Evolutionary conservation across 2,888 invertebrate genomes (phyloP), one percentile per base, ranked within the genome.

Genomic region (Cecidostiba fungosa): DNA sequence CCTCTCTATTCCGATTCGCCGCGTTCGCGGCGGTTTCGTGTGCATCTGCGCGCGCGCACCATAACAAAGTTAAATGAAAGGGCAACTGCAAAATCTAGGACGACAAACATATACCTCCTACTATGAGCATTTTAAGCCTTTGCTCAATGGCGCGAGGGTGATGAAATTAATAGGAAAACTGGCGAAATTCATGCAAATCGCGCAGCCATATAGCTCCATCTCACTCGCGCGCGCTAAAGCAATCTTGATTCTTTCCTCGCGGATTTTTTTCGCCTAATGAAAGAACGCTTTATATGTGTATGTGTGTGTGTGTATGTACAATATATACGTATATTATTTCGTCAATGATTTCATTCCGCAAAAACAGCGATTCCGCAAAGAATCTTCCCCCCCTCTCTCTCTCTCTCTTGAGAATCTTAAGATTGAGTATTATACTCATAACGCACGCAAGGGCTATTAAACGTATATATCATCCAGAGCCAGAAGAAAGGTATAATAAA

Each of bases 51-150:
- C 29, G 36, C 19, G 59, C 72, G 36, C 77, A 54, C 85, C 82
- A 82, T 82, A 87, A 86, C 85, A 86, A 85, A 86, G 85, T 87
- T 86, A 87, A 85, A 87, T 87, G 87, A 86, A 87, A 87, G 85
- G 86, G 85, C 84, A 85, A 86, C 82, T 39, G 81, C 78, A 78
- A 85, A 87, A 87, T 87, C 85, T 85, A 87, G 87, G 86, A 85
- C 87, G 86, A 85, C 83, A 83, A 85, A 85, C 85, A 80, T 79
- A 84, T 87, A 69, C 78, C 84, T 82, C 84, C 79, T 78, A 76
- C 82, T 82, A 74, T 59, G 32, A 66, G 80, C 76, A 80, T 76
- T 84, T 82, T 82, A 84, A 87, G 77, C 47, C 62, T 87, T 87
- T 84, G 86, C 85, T 87, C 84, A 86, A 87, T 86, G 87, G 81